A percentile compares a stretch with the other conserved stretches of the same genome.
phyloP scores from a whole-genome alignment of 2,113 vertebrate genomes.

The Xenopus laevis region DNA sequence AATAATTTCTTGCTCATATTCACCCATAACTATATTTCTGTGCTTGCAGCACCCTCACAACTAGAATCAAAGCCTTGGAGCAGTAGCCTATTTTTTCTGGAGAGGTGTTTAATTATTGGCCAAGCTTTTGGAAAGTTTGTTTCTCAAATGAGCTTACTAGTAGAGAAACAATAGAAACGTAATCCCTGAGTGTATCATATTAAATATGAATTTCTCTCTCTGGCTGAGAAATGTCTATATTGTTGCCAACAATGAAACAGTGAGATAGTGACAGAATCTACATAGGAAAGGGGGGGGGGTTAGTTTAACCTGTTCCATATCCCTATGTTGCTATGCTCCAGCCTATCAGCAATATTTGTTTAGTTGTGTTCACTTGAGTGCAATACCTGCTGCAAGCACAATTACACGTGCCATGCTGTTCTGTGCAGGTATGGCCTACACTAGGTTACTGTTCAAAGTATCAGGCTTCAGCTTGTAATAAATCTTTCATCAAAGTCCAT shows the following conservation, averaged over 20 bases:
- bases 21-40: no score
- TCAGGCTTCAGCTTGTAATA: constrained; percentile 62
- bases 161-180: constrained; percentile 24
- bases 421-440: constrained; percentile 50
- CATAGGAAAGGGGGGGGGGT: constrained; percentile 6
- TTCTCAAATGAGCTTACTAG: constrained; percentile 19
- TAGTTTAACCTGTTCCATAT: constrained; percentile 15
- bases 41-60: no score
- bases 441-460: constrained; percentile 60
- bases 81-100: no score
- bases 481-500: constrained; percentile 83
- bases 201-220: constrained; percentile 17
- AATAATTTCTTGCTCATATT: no score
- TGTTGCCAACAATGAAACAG: constrained; percentile 28
- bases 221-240: constrained; percentile 13
- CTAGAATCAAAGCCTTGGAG: no score
- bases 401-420: neutral
- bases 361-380: neutral
- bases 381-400: neutral
- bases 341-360: neutral
- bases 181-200: constrained; percentile 29
- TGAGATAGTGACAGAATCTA: constrained; percentile 39
- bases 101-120: no score
- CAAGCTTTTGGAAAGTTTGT: constrained; percentile 1
- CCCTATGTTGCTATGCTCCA: neutral